Evolutionary conservation across 2,113 vertebrate genomes (phyloP).

Genomic region (Microcebus ravelobensis): DNA sequence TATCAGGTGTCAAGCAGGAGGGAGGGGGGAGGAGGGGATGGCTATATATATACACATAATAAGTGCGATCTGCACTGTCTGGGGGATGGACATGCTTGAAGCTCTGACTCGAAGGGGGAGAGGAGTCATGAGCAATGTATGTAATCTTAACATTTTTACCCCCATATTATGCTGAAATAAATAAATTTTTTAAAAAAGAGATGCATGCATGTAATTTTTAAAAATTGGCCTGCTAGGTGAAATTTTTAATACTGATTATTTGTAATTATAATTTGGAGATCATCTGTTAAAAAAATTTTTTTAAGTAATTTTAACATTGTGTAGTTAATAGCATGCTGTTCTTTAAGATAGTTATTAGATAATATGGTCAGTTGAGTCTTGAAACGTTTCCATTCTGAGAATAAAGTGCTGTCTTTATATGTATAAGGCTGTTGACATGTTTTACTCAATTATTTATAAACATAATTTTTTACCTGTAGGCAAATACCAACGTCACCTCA

Average conservation of each 20-base stretch:
- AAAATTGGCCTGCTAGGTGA: neutral
- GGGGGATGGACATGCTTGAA: too few species aligned
- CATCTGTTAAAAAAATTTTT: neutral
- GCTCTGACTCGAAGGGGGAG: too few species aligned
- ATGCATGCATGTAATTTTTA: neutral
- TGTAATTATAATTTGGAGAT: neutral
- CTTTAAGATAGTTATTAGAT: neutral
- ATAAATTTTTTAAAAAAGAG: neutral
- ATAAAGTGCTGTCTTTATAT: neutral
- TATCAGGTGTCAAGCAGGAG: too few species aligned
- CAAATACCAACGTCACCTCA: neutral
- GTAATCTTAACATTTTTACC: too few species aligned
- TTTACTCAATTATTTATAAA: neutral
- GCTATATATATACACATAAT: too few species aligned
- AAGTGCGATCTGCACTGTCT: too few species aligned
- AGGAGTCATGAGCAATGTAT: too few species aligned
- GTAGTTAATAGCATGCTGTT: neutral
- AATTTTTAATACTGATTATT: neutral
- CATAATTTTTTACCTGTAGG: neutral
- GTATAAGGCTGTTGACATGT: neutral
- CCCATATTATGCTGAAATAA: too few species aligned
- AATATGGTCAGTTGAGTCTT: neutral
- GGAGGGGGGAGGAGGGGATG: too few species aligned
- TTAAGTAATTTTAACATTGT: neutral
- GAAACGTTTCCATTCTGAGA: neutral